Conservation (phyloP, 2,113 vertebrate species). For the Meles meles region DNA sequence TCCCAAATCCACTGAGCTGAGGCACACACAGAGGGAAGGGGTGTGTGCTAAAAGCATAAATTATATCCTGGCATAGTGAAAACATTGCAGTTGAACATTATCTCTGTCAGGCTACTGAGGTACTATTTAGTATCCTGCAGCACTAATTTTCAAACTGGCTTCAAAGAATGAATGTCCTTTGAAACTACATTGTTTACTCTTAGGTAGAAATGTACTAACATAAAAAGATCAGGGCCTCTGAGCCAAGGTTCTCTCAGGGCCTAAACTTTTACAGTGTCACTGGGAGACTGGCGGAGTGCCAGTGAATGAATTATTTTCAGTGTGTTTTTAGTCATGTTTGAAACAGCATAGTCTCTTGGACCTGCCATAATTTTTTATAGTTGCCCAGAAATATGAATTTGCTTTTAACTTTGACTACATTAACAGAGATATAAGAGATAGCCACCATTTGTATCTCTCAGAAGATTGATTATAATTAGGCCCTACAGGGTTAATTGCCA, state of each 20-base stretch:
- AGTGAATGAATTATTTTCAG: background rate
- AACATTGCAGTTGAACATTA: background rate
- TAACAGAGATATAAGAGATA: background rate
- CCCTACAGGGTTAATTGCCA: background rate
- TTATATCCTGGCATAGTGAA: background rate
- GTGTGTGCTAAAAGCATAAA: background rate
- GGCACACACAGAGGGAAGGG: background rate
- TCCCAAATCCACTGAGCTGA: background rate
- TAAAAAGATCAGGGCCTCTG: background rate
- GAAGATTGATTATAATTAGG: background rate
- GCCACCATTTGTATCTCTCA: background rate
- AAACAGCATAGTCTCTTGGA: background rate
- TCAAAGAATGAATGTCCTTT: constrained; percentile 31
- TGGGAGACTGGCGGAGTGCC: background rate
- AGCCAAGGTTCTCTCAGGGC: constrained; percentile 14
- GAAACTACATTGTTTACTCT: constrained; percentile 38
- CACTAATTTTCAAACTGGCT: constrained; percentile 40
- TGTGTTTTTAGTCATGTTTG: background rate
- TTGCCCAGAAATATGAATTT: background rate
- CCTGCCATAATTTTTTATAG: background rate
- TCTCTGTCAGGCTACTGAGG: background rate
- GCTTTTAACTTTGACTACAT: background rate
- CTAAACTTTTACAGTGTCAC: background rate
- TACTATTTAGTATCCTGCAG: background rate
- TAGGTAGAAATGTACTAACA: constrained; percentile 25